Base-by-base conservation (phyloP, 2,888 invertebrate genomes). In the Drosophila recens region DNA sequence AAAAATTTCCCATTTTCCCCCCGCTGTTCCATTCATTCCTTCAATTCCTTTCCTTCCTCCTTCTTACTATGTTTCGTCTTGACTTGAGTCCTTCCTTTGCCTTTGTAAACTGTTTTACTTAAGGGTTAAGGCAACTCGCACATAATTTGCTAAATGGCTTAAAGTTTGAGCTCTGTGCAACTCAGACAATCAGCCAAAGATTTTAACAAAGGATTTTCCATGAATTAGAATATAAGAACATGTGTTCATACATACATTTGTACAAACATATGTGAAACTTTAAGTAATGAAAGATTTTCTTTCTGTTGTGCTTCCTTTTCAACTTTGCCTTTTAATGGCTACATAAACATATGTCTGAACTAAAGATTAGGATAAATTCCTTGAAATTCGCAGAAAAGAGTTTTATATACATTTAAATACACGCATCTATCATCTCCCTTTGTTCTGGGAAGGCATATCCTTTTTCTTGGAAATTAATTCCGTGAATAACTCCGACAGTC, bases 111-210 rank as follows among this genome's bases (percentile, higher is more conserved):
- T 79, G 63, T 27, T 61, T 72, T 67, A 51, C 65, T 79, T 67
- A 77, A 88, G 86, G 90, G 82, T 84, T 79, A 81, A 68, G 54
- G 72, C 13, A 69, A 72, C 70, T 71, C 54, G 72, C 84, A 79
- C 86, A 89, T 84, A 89, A 84, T 84, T 89, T 84, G 80, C 88
- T 71, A 89, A 84, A 84, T 84, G 86, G 80, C 82, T 83, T 81
- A 70, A 81, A 87, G 79, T 52, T 52, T 78, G 67, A 76, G 72
- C 54, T 33, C 23, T 49, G 9, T 58, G 38, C 38, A 48, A 48
- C 62, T 49, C 52, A 67, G 59, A 53, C 66, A 61, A 70, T 61
- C 80, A 61, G 51, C 62, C 68, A 51, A 15, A 48, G 57, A 72
- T 49, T 58, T 42, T 30, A 49, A 23, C 38, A 62, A 54, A 40